Evolutionary conservation across 2,113 vertebrate species (phyloP), one percentile per base, ranked within the genome.

Genomic region (Charadrius vociferus): DNA sequence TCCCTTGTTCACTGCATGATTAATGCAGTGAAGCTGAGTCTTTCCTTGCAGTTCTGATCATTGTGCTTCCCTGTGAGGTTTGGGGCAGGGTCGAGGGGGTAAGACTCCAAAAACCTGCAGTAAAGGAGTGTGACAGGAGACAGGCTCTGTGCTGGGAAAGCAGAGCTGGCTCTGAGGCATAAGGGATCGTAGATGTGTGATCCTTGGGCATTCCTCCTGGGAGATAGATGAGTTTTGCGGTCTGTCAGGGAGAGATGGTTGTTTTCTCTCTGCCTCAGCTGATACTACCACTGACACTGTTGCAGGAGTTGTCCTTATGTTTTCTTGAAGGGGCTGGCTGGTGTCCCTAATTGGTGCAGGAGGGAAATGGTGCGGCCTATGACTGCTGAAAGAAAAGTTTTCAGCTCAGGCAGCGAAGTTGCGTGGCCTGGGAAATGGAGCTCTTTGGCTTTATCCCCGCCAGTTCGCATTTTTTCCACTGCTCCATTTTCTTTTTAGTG

Each of bases 171-270:
- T 87, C 41, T 59, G 73, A 78, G n/a, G 29, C 22, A 15, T 32
- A 53, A 68, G 30, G 4, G 18, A 16, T 71, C 43, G 37, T 1
- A 6, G 18, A 16, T 1, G 5, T 72, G 19, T 0, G 3, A 34
- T 88, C 23, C 56, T 55, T 82, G 18, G 37, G 12, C 15, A 13
- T 34, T 77, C 41, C 21, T 86, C 36, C 63, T 50, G 45, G 24
- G 15, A 63, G 5, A 32, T 75, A 53, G 29, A 47, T 19, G 32
- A 7, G 10, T 37, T 80, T 90, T 86, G 34, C 49, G 70, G 14
- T 58, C 41, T 81, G 26, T 6, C 23, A 56, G 21, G n/a, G 41
- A 56, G 37, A 80, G 81, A 43, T 10, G 3, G 5, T 36, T 16
- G 6, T 85, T 88, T 90, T 66, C 22, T 19, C 17, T 66, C 36